Conservation (phyloP, 2,797 vertebrate species). For the Parotocinclus haroldoi region DNA sequence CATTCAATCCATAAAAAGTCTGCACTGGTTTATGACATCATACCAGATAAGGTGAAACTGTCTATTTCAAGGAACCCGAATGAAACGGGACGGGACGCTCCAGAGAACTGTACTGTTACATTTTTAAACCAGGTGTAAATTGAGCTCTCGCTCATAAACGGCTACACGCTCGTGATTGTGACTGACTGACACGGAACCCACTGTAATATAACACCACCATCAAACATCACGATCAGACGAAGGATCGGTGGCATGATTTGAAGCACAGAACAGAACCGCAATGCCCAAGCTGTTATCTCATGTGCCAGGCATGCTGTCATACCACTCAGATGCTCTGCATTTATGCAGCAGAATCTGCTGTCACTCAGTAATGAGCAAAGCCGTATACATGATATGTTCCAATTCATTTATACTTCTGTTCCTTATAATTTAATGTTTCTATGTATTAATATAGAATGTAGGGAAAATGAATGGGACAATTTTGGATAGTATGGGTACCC, state of each 20-base stretch:
- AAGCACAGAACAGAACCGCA: too few species aligned
- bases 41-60: not conserved
- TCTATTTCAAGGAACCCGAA: not conserved
- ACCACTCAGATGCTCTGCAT: too few species aligned
- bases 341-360: too few species aligned
- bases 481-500: too few species aligned
- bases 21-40: not conserved
- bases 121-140: slow-evolving; percentile 2
- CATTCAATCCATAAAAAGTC: not conserved
- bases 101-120: not conserved
- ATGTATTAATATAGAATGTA: too few species aligned
- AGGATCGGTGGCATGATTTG: not conserved
- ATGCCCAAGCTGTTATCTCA: too few species aligned
- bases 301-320: too few species aligned
- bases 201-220: slow-evolving; percentile 9
- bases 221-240: slow-evolving; percentile 6
- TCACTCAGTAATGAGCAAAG: too few species aligned
- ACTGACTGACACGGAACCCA: not conserved
- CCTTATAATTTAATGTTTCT: too few species aligned
- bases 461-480: too few species aligned
- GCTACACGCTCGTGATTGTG: not conserved
- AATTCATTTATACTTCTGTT: too few species aligned
- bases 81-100: not conserved
- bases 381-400: too few species aligned
- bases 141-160: slow-evolving; percentile 1